Percentiles rank a stretch among this genome's conserved stretches.
These are phyloP conservation scores for Diachrysia chrysitis DNA, from an alignment of 2,888 invertebrate genomes.

Conservation along the genomic window DNA sequence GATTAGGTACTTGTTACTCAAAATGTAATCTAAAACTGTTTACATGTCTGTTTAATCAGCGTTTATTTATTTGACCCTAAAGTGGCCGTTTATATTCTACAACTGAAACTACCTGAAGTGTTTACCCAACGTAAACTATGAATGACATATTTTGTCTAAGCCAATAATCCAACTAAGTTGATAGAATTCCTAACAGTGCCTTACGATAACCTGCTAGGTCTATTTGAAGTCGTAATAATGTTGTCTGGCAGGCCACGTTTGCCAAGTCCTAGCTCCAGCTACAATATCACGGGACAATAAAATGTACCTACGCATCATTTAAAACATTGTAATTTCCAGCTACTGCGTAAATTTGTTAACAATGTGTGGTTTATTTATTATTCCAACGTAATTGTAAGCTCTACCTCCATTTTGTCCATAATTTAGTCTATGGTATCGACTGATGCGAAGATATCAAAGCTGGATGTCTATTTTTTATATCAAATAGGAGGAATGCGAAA, in stretches of 20 bases:
- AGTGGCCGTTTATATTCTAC: neutral
- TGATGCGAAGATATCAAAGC: slow-evolving; percentile 42
- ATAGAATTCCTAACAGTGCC: neutral
- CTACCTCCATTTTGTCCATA: slow-evolving; percentile 56
- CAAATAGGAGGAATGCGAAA: slow-evolving; percentile 23
- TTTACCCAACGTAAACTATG: too few relatives aligned
- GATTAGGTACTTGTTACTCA: too few relatives aligned
- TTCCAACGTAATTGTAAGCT: slow-evolving; percentile 61
- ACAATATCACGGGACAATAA: slow-evolving; percentile 62
- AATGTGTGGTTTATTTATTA: slow-evolving; percentile 70
- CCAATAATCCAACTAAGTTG: neutral
- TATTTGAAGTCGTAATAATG: slow-evolving; percentile 24
- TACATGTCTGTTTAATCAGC: neutral
- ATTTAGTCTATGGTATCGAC: slow-evolving; percentile 52
- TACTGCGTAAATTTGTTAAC: slow-evolving; percentile 64
- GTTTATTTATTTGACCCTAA: neutral
- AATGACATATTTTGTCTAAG: neutral
- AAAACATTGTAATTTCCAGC: slow-evolving; percentile 74
- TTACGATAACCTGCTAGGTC: slow-evolving; percentile 24
- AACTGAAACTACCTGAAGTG: neutral
- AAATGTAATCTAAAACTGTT: too few relatives aligned
- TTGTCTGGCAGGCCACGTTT: slow-evolving; percentile 32
- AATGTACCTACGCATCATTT: slow-evolving; percentile 69
- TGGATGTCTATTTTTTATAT: slow-evolving; percentile 28
- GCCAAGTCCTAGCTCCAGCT: slow-evolving; percentile 52